Evolutionary conservation across 2,888 invertebrate species (phyloP).

Genomic region (Apamea epomidion): DNA sequence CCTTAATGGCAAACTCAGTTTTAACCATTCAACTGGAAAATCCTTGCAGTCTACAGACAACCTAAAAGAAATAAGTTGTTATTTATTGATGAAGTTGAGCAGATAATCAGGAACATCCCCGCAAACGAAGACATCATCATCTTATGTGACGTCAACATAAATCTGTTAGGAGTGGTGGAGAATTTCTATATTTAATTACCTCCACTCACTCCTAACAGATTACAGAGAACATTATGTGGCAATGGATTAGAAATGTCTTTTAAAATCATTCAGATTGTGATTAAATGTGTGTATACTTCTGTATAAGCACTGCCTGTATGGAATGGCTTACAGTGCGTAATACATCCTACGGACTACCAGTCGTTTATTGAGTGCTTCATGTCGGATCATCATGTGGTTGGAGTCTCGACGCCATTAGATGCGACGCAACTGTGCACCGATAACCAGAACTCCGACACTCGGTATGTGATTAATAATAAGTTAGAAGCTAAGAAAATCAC

Average conservation of each 20-base stretch:
- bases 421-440: neutral
- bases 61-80: neutral
- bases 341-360: neutral
- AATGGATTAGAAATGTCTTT: too few species aligned
- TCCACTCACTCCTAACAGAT: too few species aligned
- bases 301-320: constrained; percentile 5
- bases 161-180: constrained; percentile 5
- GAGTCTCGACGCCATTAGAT: neutral
- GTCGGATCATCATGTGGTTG: neutral
- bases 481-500: neutral
- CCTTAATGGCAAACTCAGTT: constrained; percentile 9
- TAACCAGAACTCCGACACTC: constrained; percentile 1
- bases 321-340: neutral
- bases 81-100: constrained; percentile 13
- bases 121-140: constrained; percentile 13
- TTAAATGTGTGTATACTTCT: too few species aligned
- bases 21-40: neutral
- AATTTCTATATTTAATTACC: neutral
- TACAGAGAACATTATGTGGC: too few species aligned
- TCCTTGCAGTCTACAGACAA: constrained; percentile 10
- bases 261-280: too few species aligned
- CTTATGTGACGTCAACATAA: constrained; percentile 21
- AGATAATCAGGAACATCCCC: constrained; percentile 17
- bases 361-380: neutral
- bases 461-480: constrained; percentile 25